Conservation (phyloP, 1,140 invertebrate species). For the Hycleus phaleratus region DNA sequence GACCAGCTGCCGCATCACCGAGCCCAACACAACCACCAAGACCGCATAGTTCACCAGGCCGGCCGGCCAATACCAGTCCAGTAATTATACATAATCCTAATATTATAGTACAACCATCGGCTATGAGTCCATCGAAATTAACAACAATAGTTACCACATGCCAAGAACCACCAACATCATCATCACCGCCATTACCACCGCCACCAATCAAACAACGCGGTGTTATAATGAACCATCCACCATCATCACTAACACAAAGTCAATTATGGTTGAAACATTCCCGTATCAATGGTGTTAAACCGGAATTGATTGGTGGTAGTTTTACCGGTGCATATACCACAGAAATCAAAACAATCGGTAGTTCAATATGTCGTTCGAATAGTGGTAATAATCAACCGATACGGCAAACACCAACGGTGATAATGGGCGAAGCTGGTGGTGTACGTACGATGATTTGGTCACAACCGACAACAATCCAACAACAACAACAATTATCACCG, state of each 20-base stretch:
- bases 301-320: conserved; percentile 66
- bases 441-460: conserved; percentile 89
- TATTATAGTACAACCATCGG: conserved; percentile 32
- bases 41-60: conserved; percentile 40
- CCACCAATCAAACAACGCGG: conserved; percentile 36
- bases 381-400: conserved; percentile 49
- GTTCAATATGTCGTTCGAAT: conserved; percentile 11
- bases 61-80: conserved; percentile 34
- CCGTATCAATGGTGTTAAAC: conserved; percentile 67
- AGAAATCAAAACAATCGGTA: conserved; percentile 52
- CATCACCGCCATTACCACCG: conserved; percentile 36
- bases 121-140: conserved; percentile 24
- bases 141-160: conserved; percentile 12
- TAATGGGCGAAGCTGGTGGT: conserved; percentile 85
- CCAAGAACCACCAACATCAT: conserved; percentile 33
- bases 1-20: conserved; percentile 30
- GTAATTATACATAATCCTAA: conserved; percentile 34
- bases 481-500: conserved; percentile 26
- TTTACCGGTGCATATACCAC: conserved; percentile 50
- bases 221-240: conserved; percentile 41
- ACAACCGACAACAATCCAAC: conserved; percentile 45
- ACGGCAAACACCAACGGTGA: conserved; percentile 73
- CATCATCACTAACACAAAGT: conserved; percentile 40
- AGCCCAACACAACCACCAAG: conserved; percentile 36
- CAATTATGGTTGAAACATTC: conserved; percentile 55